Conservation (phyloP, 2,888 invertebrate species). For the Tinea pellionella region DNA sequence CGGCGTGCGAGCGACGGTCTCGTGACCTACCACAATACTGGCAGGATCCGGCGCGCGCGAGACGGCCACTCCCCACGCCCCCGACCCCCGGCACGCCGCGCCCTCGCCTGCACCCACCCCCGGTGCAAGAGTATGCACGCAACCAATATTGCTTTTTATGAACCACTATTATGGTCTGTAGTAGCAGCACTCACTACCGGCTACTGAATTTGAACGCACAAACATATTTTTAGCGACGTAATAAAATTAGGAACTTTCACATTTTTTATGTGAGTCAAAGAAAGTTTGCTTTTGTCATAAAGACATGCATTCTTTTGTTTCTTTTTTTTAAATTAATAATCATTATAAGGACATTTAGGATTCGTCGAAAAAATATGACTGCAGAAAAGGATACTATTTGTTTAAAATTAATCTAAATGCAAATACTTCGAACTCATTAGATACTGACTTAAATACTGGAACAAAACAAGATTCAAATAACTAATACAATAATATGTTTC, state of each 20-base stretch:
- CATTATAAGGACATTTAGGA: no score
- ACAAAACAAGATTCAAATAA: not conserved
- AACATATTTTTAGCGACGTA: not conserved
- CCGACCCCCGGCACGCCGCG: slow-evolving; percentile 46
- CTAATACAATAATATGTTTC: not conserved
- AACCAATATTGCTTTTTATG: slow-evolving; percentile 64
- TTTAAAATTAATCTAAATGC: not conserved
- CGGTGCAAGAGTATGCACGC: slow-evolving; percentile 49
- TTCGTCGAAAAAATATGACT: no score
- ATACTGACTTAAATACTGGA: not conserved
- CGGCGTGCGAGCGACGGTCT: slow-evolving; percentile 45
- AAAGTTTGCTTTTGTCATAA: no score
- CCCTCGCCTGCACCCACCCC: slow-evolving; percentile 21
- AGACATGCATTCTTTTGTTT: not conserved
- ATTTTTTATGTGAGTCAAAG: not conserved
- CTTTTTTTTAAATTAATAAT: no score
- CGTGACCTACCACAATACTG: slow-evolving; percentile 76
- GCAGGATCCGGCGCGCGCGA: slow-evolving; percentile 38
- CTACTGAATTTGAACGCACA: not conserved
- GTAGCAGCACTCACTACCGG: not conserved
- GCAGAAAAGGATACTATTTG: no score
- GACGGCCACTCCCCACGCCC: slow-evolving; percentile 50
- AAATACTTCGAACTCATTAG: not conserved
- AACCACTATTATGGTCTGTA: slow-evolving; percentile 19
- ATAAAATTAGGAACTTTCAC: not conserved